Evolutionary conservation across 2,113 vertebrate genomes (phyloP).

Genomic region (Tyto alba): DNA sequence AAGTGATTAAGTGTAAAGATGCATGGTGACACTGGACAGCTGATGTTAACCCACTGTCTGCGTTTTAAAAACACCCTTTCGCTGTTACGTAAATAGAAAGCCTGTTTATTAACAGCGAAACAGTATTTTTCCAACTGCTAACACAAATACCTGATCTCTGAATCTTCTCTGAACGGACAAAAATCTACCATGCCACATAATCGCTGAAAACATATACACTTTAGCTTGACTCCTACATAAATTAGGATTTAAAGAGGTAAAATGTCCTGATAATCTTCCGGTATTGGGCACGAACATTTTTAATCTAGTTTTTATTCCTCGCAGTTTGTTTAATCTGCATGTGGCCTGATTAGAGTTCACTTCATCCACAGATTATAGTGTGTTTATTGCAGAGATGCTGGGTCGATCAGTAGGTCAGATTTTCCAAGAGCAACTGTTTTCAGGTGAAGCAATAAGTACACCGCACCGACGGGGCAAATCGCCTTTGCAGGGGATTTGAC

Average conservation of each 20-base stretch:
- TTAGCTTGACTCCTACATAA: constrained; percentile 81
- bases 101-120: neutral
- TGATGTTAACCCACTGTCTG: neutral
- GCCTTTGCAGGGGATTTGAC: constrained; percentile 81
- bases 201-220: constrained; percentile 77
- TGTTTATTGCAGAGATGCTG: constrained; percentile 83
- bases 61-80: neutral
- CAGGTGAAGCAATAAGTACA: constrained; percentile 84
- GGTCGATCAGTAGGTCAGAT: constrained; percentile 77
- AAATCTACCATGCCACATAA: constrained; percentile 77
- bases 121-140: constrained; percentile 53
- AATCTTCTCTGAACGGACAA: constrained; percentile 75
- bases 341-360: constrained; percentile 93
- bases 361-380: constrained; percentile 87
- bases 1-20: constrained; percentile 50
- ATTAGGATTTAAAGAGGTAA: constrained; percentile 89
- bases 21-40: neutral
- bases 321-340: constrained; percentile 92
- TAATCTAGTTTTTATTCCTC: constrained; percentile 86
- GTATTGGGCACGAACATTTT: constrained; percentile 81
- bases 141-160: constrained; percentile 70
- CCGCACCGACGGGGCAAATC: constrained; percentile 76
- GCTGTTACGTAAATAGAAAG: neutral
- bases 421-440: constrained; percentile 79
- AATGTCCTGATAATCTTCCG: constrained; percentile 82